phyloP scores from a whole-genome alignment of 2,113 vertebrate species.

The Ornithorhynchus anatinus region DNA sequence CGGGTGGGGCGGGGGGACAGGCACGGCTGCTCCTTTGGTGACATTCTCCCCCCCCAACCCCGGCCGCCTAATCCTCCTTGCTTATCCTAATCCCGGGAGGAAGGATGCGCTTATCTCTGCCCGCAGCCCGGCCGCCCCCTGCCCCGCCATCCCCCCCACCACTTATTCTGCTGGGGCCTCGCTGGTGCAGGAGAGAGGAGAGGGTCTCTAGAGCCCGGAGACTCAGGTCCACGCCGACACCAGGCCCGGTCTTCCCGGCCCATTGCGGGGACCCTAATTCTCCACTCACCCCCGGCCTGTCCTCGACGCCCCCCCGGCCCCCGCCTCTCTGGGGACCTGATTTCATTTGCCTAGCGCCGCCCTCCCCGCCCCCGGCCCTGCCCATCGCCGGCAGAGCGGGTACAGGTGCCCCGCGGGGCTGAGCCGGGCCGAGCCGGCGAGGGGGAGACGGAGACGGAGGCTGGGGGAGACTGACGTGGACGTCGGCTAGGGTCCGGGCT shows the following conservation, averaged over 20 bases:
- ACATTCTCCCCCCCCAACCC: constrained; percentile 1
- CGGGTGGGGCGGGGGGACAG: neutral
- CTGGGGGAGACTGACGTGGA: neutral
- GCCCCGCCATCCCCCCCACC: neutral
- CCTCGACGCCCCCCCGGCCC: neutral
- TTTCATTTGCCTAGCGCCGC: constrained; percentile 76
- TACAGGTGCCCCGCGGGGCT: constrained; percentile 62
- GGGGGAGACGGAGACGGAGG: constrained; percentile 59
- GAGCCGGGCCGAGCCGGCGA: too few species aligned
- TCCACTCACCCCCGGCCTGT: neutral
- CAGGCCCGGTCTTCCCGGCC: neutral
- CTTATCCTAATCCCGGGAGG: constrained; percentile 41
- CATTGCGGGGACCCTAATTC: neutral
- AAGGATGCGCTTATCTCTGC: constrained; percentile 53
- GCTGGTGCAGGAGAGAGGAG: neutral
- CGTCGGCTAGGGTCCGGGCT: neutral
- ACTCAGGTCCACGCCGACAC: neutral
- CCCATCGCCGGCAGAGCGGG: neutral
- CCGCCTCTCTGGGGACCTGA: constrained; percentile 35
- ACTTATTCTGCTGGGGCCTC: neutral
- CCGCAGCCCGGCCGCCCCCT: neutral
- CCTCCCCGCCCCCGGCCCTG: constrained; percentile 50
- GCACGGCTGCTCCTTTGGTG: neutral
- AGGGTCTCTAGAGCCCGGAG: neutral
- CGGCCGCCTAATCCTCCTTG: constrained; percentile 49